Percentiles rank a stretch among this genome's conserved stretches.
These are phyloP conservation scores for Orchesellides sinensis DNA, from an alignment of 2,888 invertebrate species.

Conservation along the genomic window DNA sequence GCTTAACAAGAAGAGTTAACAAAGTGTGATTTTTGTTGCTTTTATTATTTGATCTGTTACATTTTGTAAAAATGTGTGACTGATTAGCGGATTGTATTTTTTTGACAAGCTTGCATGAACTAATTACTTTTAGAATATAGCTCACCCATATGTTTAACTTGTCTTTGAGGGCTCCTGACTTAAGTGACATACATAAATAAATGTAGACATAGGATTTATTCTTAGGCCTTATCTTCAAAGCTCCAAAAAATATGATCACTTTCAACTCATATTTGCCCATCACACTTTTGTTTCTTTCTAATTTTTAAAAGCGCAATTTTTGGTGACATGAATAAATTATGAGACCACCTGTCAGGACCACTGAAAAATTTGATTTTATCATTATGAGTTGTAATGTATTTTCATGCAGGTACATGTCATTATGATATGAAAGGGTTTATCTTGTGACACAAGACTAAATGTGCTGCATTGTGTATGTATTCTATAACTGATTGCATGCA, in stretches of 20 bases:
- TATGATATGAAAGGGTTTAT: neutral
- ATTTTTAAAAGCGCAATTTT: neutral
- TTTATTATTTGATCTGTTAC: neutral
- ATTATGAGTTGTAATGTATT: neutral
- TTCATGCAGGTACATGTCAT: neutral
- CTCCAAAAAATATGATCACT: conserved; percentile 28
- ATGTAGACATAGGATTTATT: too few relatives aligned
- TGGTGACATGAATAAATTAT: conserved; percentile 60
- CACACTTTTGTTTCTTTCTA: conserved; percentile 21
- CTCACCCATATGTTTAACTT: conserved; percentile 51
- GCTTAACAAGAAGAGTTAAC: neutral
- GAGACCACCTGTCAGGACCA: conserved; percentile 63
- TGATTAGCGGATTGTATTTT: conserved; percentile 51
- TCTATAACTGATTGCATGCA: too few relatives aligned
- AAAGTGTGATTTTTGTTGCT: neutral
- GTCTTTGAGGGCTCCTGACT: too few relatives aligned
- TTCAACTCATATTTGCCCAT: conserved; percentile 25
- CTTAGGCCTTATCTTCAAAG: conserved; percentile 1
- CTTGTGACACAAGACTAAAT: too few relatives aligned
- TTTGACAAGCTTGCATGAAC: conserved; percentile 61
- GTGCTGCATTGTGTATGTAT: too few relatives aligned
- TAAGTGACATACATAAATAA: too few relatives aligned
- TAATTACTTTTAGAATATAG: conserved; percentile 58
- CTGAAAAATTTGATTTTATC: conserved; percentile 51
- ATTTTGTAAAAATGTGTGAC: neutral